These are phyloP conservation scores for Plestiodon gilberti DNA, from an alignment of 2,113 vertebrate species.

Conservation along the genomic window DNA sequence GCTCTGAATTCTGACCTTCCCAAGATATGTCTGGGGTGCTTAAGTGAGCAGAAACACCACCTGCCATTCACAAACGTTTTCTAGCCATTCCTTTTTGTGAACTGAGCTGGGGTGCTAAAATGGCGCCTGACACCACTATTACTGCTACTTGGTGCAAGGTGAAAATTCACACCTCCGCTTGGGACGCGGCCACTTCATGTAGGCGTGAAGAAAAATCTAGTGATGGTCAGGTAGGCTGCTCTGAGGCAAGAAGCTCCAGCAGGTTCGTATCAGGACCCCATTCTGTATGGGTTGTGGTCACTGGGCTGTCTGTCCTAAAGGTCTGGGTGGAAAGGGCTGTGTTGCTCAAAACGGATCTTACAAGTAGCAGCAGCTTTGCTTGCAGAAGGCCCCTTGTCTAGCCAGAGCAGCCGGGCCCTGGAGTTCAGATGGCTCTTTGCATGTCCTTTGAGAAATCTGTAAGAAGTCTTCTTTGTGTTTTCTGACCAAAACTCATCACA, in stretches of 20 bases:
- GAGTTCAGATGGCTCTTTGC: not conserved
- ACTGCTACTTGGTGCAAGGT: conserved; percentile 45
- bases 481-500: not conserved
- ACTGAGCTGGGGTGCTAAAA: not conserved
- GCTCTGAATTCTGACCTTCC: not conserved
- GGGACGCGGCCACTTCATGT: not conserved
- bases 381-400: not conserved
- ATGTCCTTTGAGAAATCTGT: not conserved
- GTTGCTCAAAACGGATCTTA: not conserved
- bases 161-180: conserved; percentile 42
- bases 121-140: conserved; percentile 64
- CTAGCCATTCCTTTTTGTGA: accelerated
- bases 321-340: not conserved
- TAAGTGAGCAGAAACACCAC: no score
- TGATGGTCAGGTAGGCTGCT: not conserved
- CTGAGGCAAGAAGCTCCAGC: not conserved
- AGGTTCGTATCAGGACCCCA: not conserved
- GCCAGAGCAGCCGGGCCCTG: not conserved
- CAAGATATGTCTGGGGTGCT: not conserved
- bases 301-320: not conserved
- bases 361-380: not conserved
- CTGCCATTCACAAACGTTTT: not conserved
- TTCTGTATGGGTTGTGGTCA: not conserved
- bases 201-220: conserved; percentile 27
- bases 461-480: not conserved